Evolutionary conservation across 2,888 invertebrate genomes (phyloP), one percentile per base, ranked within the genome.

Genomic region (Urechis unicinctus): DNA sequence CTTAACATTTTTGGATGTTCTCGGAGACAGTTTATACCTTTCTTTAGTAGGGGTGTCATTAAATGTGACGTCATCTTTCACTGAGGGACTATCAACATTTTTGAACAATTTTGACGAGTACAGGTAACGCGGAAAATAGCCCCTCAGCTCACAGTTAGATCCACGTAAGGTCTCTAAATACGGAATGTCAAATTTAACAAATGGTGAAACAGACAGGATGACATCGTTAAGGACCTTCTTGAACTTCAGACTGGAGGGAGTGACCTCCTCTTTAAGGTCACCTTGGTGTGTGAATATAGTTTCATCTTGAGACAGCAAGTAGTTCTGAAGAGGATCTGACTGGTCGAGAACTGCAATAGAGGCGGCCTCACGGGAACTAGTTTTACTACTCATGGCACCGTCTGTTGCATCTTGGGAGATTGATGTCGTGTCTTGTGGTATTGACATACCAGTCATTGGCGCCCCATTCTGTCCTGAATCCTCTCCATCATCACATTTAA

Each of bases 161-260:
- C 92, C 93, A 13, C 81, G 81, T 71, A 91, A 90, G 0, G 91
- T 89, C 79, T 92, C 92, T 61, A 94, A 78, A 79, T 87, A 92
- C 0, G 97, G 96, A 54, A 91, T 82, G 0, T 88, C 85, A 68
- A 89, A 88, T 56, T 86, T 85, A 13, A 94, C 81, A 74, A 87
- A 89, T 0, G 96, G 95, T 0, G 95, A 95, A 60, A 89, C 85
- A 0, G 91, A 90, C 2, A 92, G 68, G 49, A 87, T 81, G 0
- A 86, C 84, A 53, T 86, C 87, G 62, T 86, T 85, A 6, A 90
- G 77, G 0, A 85, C 86, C 79, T 89, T 85, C 71, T 88, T 82
- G 70, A 89, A 88, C 45, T 42, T 66, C 57, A 0, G 87, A 83
- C 0, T 87, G 86, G 52, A 61, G 55, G 62, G 62, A 36, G 62